A percentile compares a stretch with the other conserved stretches of the same genome.
Evolutionary conservation across 92 coral and sea anemone genomes (phyloP).

Genomic region (Blastomussa wellsi): DNA sequence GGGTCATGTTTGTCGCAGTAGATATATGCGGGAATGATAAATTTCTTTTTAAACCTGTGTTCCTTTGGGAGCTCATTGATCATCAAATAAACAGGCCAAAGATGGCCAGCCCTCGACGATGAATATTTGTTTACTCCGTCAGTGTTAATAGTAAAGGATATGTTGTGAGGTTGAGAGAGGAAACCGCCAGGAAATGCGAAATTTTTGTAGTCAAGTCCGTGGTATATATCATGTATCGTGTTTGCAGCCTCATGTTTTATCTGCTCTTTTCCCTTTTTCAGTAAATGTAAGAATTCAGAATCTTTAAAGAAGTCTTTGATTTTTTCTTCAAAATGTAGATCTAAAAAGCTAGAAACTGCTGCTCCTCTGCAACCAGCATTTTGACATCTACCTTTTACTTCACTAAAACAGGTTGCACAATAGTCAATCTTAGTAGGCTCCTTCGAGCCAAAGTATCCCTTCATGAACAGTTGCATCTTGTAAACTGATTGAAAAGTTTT

Average conservation of each 20-base stretch:
- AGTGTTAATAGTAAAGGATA: constrained; percentile 60
- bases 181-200: constrained; percentile 56
- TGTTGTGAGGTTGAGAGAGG: constrained; percentile 34
- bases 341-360: constrained; percentile 31
- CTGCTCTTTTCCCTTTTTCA: constrained; percentile 33
- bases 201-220: constrained; percentile 58
- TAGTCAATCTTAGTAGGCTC: constrained; percentile 38
- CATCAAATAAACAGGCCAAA: constrained; percentile 58
- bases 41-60: constrained; percentile 36
- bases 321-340: constrained; percentile 47
- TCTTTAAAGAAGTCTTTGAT: constrained; percentile 49
- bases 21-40: constrained; percentile 53
- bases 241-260: constrained; percentile 1
- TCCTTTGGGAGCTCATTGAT: constrained; percentile 63
- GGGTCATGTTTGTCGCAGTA: constrained; percentile 58
- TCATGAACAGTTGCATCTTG: constrained; percentile 42
- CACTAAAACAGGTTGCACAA: constrained; percentile 33
- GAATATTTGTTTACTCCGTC: constrained; percentile 62
- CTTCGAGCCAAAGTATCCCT: constrained; percentile 29
- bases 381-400: constrained; percentile 33
- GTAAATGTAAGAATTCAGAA: constrained; percentile 37
- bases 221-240: constrained; percentile 53
- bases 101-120: constrained; percentile 56
- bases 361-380: constrained; percentile 22
- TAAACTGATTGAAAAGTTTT: constrained; percentile 46